Percentiles rank a stretch among this genome's conserved stretches.
Conservation (phyloP, 2,113 vertebrate genomes). For the Eupsittula cactorum region DNA sequence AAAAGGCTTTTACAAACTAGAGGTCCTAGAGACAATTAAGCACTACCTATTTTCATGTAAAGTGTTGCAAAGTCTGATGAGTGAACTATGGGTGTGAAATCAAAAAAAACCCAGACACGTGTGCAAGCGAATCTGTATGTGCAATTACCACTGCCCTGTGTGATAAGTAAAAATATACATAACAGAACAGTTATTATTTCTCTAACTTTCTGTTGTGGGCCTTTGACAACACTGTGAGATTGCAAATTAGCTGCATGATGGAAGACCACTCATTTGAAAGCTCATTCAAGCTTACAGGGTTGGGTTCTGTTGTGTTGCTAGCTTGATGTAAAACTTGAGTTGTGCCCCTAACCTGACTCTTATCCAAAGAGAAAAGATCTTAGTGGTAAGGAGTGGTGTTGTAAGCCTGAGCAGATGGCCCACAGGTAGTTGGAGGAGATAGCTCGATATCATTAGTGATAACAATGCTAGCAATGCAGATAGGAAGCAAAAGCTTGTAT, state of each 20-base stretch:
- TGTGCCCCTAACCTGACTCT: background rate
- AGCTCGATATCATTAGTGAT: background rate
- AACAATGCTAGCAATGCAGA: background rate
- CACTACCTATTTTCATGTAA: background rate
- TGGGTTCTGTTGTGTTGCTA: background rate
- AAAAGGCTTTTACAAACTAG: background rate
- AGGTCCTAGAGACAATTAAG: background rate
- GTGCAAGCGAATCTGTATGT: background rate
- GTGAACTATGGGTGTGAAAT: background rate
- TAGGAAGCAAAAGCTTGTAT: background rate
- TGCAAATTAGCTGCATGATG: background rate
- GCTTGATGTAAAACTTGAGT: background rate
- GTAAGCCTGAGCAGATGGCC: background rate
- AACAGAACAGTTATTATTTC: slow-evolving; percentile 2
- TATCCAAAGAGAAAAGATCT: background rate
- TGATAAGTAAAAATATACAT: background rate
- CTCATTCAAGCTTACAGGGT: background rate
- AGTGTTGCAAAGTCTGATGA: background rate
- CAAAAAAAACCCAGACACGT: background rate
- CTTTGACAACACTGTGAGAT: background rate
- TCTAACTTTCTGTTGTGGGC: background rate
- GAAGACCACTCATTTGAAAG: background rate
- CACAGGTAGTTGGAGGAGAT: background rate
- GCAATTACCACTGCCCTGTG: background rate
- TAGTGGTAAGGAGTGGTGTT: background rate